These are phyloP conservation scores for Nerophis lumbriciformis DNA, from an alignment of 2,113 vertebrate genomes.

Conservation along the genomic window DNA sequence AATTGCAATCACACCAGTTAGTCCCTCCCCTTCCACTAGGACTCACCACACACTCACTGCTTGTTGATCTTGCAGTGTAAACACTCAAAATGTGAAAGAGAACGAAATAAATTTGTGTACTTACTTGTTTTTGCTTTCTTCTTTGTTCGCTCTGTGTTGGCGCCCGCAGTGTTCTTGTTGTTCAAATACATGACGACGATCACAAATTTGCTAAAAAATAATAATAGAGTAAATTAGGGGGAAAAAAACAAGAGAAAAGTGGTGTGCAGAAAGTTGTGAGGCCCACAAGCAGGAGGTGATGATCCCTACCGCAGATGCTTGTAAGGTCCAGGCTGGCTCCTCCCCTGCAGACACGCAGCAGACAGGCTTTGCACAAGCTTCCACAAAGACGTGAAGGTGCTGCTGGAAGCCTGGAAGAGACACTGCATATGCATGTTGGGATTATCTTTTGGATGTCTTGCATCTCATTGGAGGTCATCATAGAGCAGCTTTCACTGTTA, in stretches of 20 bases:
- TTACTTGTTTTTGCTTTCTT: slow-evolving; percentile 54
- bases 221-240: neutral
- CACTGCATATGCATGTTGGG: slow-evolving; percentile 7
- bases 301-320: slow-evolving; percentile 1
- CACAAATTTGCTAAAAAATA: neutral
- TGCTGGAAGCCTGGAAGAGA: slow-evolving; percentile 11
- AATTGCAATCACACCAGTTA: too few relatives aligned
- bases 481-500: too few relatives aligned
- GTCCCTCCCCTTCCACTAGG: too few relatives aligned
- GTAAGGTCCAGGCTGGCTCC: slow-evolving; percentile 50
- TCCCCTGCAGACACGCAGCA: slow-evolving; percentile 41
- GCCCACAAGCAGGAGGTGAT: neutral
- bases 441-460: slow-evolving; percentile 28
- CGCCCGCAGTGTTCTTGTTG: slow-evolving; percentile 20
- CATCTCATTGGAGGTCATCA: neutral
- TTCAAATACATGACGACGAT: slow-evolving; percentile 46
- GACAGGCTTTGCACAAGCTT: slow-evolving; percentile 31
- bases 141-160: slow-evolving; percentile 40
- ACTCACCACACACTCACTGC: too few relatives aligned
- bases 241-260: slow-evolving; percentile 1
- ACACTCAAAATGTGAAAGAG: neutral
- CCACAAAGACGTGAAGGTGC: slow-evolving; percentile 23
- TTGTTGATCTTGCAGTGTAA: too few relatives aligned
- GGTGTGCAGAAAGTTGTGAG: neutral
- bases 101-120: slow-evolving; percentile 18